phyloP scores from a whole-genome alignment of 2,113 vertebrate species.

The Cygnus atratus region DNA sequence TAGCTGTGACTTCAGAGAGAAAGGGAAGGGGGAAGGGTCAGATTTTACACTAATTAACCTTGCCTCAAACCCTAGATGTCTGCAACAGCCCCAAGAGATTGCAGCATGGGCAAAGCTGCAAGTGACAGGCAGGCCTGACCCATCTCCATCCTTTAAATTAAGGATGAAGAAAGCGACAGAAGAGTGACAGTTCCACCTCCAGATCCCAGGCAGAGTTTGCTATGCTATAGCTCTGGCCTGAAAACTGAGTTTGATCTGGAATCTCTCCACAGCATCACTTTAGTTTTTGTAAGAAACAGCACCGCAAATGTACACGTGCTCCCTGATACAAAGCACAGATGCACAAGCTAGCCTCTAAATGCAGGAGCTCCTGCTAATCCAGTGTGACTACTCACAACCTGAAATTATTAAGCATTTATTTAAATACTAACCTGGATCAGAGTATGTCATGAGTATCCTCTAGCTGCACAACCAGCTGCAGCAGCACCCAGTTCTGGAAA shows the following conservation, averaged over 20 bases:
- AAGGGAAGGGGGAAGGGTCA: not conserved
- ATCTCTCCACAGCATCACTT: not conserved
- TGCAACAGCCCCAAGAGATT: not conserved
- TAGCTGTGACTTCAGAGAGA: not conserved
- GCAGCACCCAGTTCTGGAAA: not conserved
- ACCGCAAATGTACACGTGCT: not conserved
- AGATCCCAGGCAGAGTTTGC: not conserved
- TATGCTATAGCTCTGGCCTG: not conserved
- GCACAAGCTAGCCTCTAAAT: not conserved
- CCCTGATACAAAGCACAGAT: not conserved
- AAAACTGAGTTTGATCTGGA: not conserved
- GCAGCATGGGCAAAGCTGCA: not conserved
- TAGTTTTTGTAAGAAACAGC: not conserved
- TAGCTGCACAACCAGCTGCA: not conserved
- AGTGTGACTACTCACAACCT: not conserved
- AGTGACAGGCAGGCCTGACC: not conserved
- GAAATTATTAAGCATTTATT: not conserved
- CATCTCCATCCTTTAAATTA: not conserved
- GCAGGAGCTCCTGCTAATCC: not conserved
- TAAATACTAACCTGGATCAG: not conserved
- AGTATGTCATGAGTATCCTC: not conserved
- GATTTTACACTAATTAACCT: not conserved
- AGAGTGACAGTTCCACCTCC: not conserved
- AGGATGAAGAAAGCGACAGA: not conserved
- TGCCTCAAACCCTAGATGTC: not conserved